Evolutionary conservation across 2,888 invertebrate species (phyloP), one percentile per base, ranked within the genome.

Genomic region (Melanargia galathea): DNA sequence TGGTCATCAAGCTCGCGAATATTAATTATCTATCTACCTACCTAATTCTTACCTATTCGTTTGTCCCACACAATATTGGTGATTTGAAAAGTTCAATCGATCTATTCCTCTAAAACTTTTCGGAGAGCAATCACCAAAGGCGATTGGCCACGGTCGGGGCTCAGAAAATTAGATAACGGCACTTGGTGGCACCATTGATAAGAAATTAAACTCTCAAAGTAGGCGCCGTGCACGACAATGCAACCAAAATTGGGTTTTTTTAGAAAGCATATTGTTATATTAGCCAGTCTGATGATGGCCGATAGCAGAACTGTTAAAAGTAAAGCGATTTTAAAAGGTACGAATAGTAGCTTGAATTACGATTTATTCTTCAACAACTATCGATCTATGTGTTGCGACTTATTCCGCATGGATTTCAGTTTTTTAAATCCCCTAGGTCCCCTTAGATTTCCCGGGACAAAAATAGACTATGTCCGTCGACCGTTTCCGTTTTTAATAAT

Each of bases 121-220:
- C 40, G 43, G 16, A 63, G 63, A 62, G 48, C 66, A 66, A 66
- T 66, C 65, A 63, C 65, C 67, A 63, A 63, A 61, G 55, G 33
- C 58, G 58, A 69, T 71, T 70, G 64, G 70, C 64, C 66, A 67
- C 69, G 67, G 52, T 18, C n/a, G 20, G 54, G 45, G 55, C 62
- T 67, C 64, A 67, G 76, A 86, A 86, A 52, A 87, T 87, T 80
- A 83, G 80, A 75, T 87, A 87, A 86, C 87, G 87, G 87, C 68
- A 78, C 79, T 69, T 76, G 70, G 75, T 81, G 80, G 80, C 78
- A 77, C 80, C 79, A 82, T 82, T 84, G 84, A 84, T 84, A 82
- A 85, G 76, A 76, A 81, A 81, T 83, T 83, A 82, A 79, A 79
- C 79, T 78, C 73, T 70, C 71, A 61, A 77, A 74, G 69, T 71